Percentiles rank a stretch among this genome's conserved stretches.
Conservation (phyloP, 2,888 invertebrate species). For the Galerucella nymphaeae region DNA sequence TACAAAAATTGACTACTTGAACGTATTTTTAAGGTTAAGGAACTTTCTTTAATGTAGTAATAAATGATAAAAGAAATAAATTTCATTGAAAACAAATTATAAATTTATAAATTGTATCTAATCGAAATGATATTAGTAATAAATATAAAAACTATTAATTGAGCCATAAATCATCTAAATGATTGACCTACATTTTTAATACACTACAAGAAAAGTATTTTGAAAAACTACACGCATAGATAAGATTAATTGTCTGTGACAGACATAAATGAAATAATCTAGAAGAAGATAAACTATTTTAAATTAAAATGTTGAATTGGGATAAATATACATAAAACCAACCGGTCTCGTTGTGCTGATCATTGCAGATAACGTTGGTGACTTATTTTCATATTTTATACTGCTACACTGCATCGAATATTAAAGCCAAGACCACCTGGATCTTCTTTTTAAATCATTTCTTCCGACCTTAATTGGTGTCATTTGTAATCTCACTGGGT, state of each 20-base stretch:
- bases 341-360: constrained; percentile 20
- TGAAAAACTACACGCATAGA: background rate
- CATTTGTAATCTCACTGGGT: background rate
- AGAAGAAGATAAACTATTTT: too few relatives aligned
- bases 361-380: constrained; percentile 26
- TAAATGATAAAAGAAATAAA: background rate
- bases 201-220: background rate
- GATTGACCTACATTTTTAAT: background rate
- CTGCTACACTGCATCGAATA: background rate
- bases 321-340: constrained; percentile 16
- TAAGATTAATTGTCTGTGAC: too few relatives aligned
- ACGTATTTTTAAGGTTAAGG: too few relatives aligned
- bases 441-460: constrained; percentile 1
- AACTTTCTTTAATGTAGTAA: background rate
- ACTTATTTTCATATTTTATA: background rate
- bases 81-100: background rate
- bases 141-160: background rate
- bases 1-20: too few relatives aligned
- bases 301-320: background rate
- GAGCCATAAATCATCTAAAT: background rate
- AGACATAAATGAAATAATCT: too few relatives aligned
- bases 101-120: too few relatives aligned
- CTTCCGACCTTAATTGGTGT: constrained; percentile 1
- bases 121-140: background rate
- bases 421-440: background rate